Evolutionary conservation across 1,140 invertebrate species (phyloP), one percentile per base, ranked within the genome.

Genomic region (Coenobita brevimanus): DNA sequence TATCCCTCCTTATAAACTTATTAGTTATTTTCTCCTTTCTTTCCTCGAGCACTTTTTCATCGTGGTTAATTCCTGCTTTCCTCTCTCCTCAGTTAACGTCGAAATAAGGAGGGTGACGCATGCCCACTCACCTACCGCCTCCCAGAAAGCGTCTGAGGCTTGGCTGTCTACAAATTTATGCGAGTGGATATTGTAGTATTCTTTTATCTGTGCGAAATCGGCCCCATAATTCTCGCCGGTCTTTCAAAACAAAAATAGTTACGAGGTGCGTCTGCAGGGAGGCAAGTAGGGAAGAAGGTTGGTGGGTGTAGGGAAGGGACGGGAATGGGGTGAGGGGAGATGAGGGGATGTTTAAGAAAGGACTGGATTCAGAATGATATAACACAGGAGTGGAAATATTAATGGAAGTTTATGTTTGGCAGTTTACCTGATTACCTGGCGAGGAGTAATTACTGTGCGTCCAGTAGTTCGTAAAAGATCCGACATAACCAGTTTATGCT

Each of bases 161-260:
- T 17, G 36, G 33, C 38, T 76, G 33, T 41, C 41, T 76, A 46
- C 73, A 46, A 17, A 46, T n/a, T 46, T 41, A 76, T 46, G 73
- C 73, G 33, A n/a, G 73, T 21, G 24, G 73, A 46, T 76, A 43
- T 46, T 46, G 73, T 76, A 41, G 36, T 76, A 46, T 76, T 76
- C 73, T 46, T 76, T 41, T 76, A 76, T 76, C 36, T 76, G 73
- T 46, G 73, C 46, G 73, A 46, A 76, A 76, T 76, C 73, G 73
- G 38, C 43, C 73, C 33, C 71, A 50, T 75, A 75, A 75, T 43
- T 75, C 71, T 41, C 24, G 43, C 15, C 2, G 41, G 2, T 24
- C 13, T n/a, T 33, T 75, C 41, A 75, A 2, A 50, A 17, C 36
- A 50, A 75, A 50, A 75, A 75, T 75, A 43, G n/a, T 75, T 33